A percentile compares a stretch with the other conserved stretches of the same genome.
phyloP scores from a whole-genome alignment of 2,888 invertebrate genomes.

The Brenthis hecate region DNA sequence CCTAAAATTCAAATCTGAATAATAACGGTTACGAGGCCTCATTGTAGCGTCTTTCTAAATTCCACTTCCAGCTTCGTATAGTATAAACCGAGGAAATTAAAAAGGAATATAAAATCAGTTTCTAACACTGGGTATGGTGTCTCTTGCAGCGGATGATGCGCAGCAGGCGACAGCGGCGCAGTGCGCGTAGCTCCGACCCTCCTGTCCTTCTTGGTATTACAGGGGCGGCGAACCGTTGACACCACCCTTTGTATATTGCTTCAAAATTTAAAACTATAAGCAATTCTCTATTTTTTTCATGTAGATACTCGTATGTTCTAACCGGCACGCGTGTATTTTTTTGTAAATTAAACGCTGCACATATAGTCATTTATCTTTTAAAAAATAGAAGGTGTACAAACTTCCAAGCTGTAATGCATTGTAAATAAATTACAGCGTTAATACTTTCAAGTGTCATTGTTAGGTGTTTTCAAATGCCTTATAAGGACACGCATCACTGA shows the following conservation, averaged over 20 bases:
- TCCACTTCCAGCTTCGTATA: slow-evolving; percentile 53
- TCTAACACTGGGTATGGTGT: slow-evolving; percentile 82
- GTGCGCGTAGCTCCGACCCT: slow-evolving; percentile 75
- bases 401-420: neutral
- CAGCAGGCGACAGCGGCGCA: slow-evolving; percentile 82
- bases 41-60: slow-evolving; percentile 37
- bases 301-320: neutral
- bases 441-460: neutral
- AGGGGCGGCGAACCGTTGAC: slow-evolving; percentile 16
- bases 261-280: neutral
- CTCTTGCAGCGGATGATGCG: slow-evolving; percentile 82
- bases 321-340: too few species aligned
- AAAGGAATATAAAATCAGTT: slow-evolving; percentile 69
- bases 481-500: neutral
- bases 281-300: neutral
- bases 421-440: slow-evolving; percentile 3
- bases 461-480: neutral
- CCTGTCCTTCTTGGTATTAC: slow-evolving; percentile 75
- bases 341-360: too few species aligned
- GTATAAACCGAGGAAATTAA: slow-evolving; percentile 45
- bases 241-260: neutral
- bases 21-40: slow-evolving; percentile 39
- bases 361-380: too few species aligned
- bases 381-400: too few species aligned
- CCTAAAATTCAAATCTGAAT: neutral